phyloP scores from a whole-genome alignment of 2,113 vertebrate genomes.

The Xiphias gladius region DNA sequence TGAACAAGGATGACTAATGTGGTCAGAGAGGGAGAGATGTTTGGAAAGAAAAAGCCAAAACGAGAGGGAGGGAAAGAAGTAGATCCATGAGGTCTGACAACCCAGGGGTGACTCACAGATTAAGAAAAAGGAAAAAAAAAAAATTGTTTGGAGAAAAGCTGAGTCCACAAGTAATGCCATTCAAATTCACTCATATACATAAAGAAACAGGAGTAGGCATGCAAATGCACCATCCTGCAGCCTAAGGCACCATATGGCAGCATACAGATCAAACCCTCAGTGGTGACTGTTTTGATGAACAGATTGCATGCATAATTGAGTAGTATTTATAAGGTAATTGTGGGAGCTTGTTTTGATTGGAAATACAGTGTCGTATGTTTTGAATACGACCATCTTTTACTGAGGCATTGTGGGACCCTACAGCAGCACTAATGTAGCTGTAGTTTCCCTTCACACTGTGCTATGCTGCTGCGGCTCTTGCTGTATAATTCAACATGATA shows the following conservation, averaged over 20 bases:
- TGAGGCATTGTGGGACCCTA: background rate
- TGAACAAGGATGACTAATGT: slow-evolving; percentile 64
- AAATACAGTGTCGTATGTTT: slow-evolving; percentile 43
- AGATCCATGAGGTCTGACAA: slow-evolving; percentile 44
- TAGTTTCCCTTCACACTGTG: slow-evolving; percentile 1
- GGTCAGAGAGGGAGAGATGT: slow-evolving; percentile 45
- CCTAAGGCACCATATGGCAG: slow-evolving; percentile 56
- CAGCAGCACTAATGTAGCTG: background rate
- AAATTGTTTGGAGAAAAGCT: slow-evolving; percentile 13
- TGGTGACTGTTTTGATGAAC: slow-evolving; percentile 47
- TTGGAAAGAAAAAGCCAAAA: slow-evolving; percentile 56
- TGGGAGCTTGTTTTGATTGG: slow-evolving; percentile 18
- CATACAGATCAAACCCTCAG: slow-evolving; percentile 40
- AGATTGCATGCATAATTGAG: slow-evolving; percentile 66
- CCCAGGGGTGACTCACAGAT: slow-evolving; percentile 43
- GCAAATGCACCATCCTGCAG: slow-evolving; percentile 53
- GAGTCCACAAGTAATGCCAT: slow-evolving; percentile 32
- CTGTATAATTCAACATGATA: slow-evolving; percentile 68
- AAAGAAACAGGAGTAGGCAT: slow-evolving; percentile 51
- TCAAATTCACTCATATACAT: slow-evolving; percentile 47
- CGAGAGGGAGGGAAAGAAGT: slow-evolving; percentile 41
- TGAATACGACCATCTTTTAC: background rate
- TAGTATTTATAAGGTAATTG: slow-evolving; percentile 42
- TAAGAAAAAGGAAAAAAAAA: slow-evolving; percentile 4
- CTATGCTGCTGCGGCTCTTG: slow-evolving; percentile 16